Base-by-base conservation (phyloP, 2,888 invertebrate species). In the Agrochola circellaris region DNA sequence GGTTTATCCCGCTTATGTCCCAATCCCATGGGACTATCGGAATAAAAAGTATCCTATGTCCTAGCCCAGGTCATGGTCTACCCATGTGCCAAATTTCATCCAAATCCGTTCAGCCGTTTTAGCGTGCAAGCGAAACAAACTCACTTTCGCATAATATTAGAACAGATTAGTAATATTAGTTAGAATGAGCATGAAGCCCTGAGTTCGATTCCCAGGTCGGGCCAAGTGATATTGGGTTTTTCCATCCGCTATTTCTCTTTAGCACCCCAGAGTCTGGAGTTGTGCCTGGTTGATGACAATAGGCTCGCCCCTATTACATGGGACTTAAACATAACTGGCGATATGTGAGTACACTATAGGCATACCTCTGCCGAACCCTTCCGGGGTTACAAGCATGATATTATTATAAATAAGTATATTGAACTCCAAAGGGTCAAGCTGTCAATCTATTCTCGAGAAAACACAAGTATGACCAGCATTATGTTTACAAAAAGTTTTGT, bases 401-500 rank as follows among this genome's bases (percentile, higher is more conserved):
- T 67, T 66, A 26, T 20, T 11, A 69, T 17, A 67, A 51, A 34
- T 66, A 23, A 62, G 34, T 58, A n/a, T 45, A 30, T 71, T 79
- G 70, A 71, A 71, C 67, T 62, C 7, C 30, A 65, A 68, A 62
- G n/a, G 84, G 58, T 77, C 75, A 77, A 54, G 9, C 34, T 58
- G 34, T 54, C 51, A 67, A 79, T 20, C 38, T 68, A 56, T 67
- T 71, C 70, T 66, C 15, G 45, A 67, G 77, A 71, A 67, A 77
- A 68, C 15, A 42, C 23, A 42, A 34, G 26, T 48, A 17, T 34
- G 64, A 67, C 11, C n/a, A 45, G 9, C 54, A 65, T 34, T 34
- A 56, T 80, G 65, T 69, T 69, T 54, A 80, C 81, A 15, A 68
- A 75, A 72, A 48, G 30, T 26, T 62, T 61, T 74, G 79, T 82